Percentiles rank a stretch among this genome's conserved stretches.
These are phyloP conservation scores for Caerostris darwini DNA, from an alignment of 1,140 invertebrate species.

Conservation along the genomic window DNA sequence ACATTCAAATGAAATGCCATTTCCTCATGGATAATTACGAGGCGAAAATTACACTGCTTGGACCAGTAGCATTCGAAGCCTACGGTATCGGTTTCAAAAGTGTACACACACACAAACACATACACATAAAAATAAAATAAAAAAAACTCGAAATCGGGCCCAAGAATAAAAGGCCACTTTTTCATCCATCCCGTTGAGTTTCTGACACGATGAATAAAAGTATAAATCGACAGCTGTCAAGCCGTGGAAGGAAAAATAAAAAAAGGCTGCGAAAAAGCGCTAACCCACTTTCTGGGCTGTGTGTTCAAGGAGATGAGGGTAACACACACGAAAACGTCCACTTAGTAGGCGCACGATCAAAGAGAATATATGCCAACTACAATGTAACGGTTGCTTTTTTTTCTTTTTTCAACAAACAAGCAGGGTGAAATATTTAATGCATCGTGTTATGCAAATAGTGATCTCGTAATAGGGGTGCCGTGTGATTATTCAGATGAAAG, in stretches of 20 bases:
- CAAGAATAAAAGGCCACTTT: constrained; percentile 11
- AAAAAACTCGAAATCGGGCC: background rate
- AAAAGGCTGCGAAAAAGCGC: background rate
- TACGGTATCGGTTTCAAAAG: background rate
- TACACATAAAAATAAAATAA: background rate
- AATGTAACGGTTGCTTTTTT: background rate
- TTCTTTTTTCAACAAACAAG: background rate
- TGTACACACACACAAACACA: background rate
- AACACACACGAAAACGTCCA: background rate
- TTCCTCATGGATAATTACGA: no score
- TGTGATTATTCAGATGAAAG: background rate
- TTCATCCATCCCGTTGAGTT: background rate
- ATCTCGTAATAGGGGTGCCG: background rate
- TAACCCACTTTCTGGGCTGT: background rate
- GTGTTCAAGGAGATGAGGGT: background rate
- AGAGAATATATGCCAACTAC: background rate
- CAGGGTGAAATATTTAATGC: background rate
- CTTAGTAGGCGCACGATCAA: background rate
- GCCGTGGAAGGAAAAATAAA: background rate
- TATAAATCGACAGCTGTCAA: constrained; percentile 56
- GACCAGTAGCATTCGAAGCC: background rate
- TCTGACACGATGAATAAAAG: constrained; percentile 51
- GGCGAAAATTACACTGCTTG: no score
- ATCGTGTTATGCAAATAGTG: background rate
- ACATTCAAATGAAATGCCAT: no score